Percentiles rank a stretch among this genome's conserved stretches.
Evolutionary conservation across 1,140 invertebrate species (phyloP).

Genomic region (Monochamus saltuarius): DNA sequence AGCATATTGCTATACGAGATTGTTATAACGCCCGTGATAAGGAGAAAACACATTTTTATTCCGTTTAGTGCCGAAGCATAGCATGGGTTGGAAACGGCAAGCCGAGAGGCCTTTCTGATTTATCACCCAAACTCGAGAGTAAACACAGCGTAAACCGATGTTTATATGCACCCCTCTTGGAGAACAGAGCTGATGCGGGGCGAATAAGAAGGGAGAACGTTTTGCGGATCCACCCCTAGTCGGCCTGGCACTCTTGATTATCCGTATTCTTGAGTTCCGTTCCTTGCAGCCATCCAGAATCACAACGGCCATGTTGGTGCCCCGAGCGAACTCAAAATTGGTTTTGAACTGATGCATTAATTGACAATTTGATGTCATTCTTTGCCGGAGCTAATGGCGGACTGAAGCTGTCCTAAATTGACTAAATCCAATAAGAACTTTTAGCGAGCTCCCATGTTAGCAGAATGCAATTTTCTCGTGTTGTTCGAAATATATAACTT

Average conservation of each 20-base stretch:
- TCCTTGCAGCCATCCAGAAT: constrained; percentile 4
- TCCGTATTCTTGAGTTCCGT: constrained; percentile 41
- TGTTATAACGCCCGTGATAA: too few relatives aligned
- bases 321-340: constrained; percentile 37
- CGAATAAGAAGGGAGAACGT: constrained; percentile 30
- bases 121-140: too few relatives aligned
- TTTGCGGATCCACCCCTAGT: constrained; percentile 33
- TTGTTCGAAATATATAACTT: constrained; percentile 28
- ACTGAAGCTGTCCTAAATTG: constrained; percentile 45
- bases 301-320: constrained; percentile 37
- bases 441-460: constrained; percentile 34
- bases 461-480: constrained; percentile 38
- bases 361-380: constrained; percentile 48
- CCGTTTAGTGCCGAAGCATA: too few relatives aligned
- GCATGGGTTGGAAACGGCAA: too few relatives aligned
- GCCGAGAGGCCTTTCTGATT: too few relatives aligned
- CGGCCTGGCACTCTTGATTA: constrained; percentile 35
- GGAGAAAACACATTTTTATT: too few relatives aligned
- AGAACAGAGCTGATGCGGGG: constrained; percentile 15
- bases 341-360: constrained; percentile 47
- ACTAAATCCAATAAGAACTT: constrained; percentile 44
- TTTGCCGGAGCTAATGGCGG: constrained; percentile 42
- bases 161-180: constrained; percentile 9
- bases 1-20: too few relatives aligned
- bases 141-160: not conserved